Conservation (phyloP, 1,140 invertebrate genomes). For the Parasteatoda tepidariorum region DNA sequence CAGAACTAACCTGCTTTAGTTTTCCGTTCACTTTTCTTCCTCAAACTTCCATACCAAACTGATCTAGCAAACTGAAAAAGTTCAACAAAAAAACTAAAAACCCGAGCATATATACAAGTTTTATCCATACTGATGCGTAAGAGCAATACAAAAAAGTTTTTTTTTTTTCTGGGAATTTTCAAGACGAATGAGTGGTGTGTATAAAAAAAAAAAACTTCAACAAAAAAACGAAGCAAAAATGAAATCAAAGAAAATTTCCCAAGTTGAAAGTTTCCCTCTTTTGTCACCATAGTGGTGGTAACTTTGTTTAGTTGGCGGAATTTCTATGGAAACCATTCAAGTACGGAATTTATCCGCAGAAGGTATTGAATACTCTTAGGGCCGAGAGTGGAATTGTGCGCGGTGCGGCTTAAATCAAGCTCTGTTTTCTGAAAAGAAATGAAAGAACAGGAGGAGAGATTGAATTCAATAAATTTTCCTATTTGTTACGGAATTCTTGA, state of each 20-base stretch:
- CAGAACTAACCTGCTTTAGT: conserved; percentile 28
- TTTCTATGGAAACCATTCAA: conserved; percentile 56
- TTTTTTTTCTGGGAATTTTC: background rate
- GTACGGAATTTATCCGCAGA: conserved; percentile 55
- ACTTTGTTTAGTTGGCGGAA: conserved; percentile 54
- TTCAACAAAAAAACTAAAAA: conserved; percentile 20
- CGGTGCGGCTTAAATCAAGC: conserved; percentile 39
- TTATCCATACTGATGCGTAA: background rate
- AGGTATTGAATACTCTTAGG: conserved; percentile 38
- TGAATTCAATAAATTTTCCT: conserved; percentile 48
- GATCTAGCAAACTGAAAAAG: conserved; percentile 19
- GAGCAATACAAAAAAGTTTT: background rate
- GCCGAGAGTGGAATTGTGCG: conserved; percentile 7
- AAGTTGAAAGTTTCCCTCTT: conserved; percentile 54
- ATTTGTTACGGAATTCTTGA: conserved; percentile 37
- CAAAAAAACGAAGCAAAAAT: conserved; percentile 2
- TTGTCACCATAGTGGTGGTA: conserved; percentile 47
- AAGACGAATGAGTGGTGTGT: background rate
- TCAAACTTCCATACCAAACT: conserved; percentile 38
- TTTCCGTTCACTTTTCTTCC: background rate
- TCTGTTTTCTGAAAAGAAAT: conserved; percentile 11
- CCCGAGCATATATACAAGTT: conserved; percentile 9
- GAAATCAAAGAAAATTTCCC: conserved; percentile 60
- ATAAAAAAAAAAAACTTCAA: background rate
- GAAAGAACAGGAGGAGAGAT: conserved; percentile 14